phyloP scores from a whole-genome alignment of 2,113 vertebrate species.

The Callospermophilus lateralis region DNA sequence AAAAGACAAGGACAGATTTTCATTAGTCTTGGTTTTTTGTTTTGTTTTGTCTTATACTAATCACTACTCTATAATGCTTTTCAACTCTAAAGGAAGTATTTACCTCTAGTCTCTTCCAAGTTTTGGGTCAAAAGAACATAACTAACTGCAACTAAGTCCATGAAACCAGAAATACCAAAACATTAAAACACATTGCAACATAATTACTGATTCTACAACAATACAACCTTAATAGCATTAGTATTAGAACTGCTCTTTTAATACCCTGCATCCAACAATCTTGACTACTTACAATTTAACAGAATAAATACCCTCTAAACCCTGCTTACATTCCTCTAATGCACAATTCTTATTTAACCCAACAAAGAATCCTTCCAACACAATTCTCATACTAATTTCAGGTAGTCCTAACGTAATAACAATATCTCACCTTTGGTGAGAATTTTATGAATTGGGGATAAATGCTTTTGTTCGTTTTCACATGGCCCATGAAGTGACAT shows the following conservation, averaged over 20 bases:
- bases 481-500: background rate
- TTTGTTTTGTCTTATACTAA: background rate
- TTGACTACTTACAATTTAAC: background rate
- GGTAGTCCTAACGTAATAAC: background rate
- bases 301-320: background rate
- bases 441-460: background rate
- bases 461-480: background rate
- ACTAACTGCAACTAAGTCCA: background rate
- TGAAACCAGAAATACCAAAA: background rate
- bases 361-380: background rate
- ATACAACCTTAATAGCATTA: background rate
- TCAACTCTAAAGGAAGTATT: background rate
- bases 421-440: background rate
- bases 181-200: background rate
- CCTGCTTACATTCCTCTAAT: background rate
- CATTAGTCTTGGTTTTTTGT: background rate
- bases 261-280: background rate
- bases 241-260: background rate
- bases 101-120: background rate
- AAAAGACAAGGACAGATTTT: background rate
- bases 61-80: background rate
- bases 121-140: background rate
- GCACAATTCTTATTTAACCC: background rate
- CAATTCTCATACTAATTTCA: background rate
- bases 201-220: background rate